Base-by-base conservation (phyloP, 2,888 invertebrate species). In the Amphipoea oculea region DNA sequence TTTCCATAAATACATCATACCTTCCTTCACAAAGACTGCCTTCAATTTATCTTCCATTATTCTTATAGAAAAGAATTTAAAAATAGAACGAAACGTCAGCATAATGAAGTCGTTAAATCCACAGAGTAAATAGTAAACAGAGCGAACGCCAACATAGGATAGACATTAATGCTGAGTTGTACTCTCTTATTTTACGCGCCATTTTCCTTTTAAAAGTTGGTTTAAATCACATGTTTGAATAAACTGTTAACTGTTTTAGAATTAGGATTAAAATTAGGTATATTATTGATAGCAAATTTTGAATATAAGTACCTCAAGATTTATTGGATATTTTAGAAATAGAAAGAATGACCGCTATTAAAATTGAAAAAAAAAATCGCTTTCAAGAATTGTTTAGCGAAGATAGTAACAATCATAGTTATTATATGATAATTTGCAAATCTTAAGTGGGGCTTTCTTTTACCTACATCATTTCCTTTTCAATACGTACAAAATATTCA, bases 111-210 rank as follows among this genome's bases (percentile, higher is more conserved):
- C 65, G 77, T 84, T 77, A 75, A 75, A 70, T 73, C 62, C 75
- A 81, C 73, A 75, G 78, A 81, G 66, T 81, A 84, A 84, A 84
- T 84, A 81, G 60, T 77, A 76, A 84, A 81, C 73, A 75, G 69
- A 81, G 77, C 51, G 6, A 78, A 63, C 20, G 70, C 67, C 70
- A 76, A 76, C 74, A 62, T 60, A 60, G 23, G 62, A 67, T 48
- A 70, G 12, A 48, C 23, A 73, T 36, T 51, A 40, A 75, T 67
- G 72, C 77, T 79, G 65, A 36, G 12, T 57, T 57, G 40, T 71
- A 70, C 23, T 36, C 70, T 76, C 54, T 80, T 57, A 72, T 80
- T 74, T 72, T 65, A 51, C 51, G 17, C 20, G 17, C 42, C n/a
- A 40, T 68, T 51, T 73, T 80, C 23, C 14, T 62, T 73, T 54